phyloP scores from a whole-genome alignment of 1,140 invertebrate species.

The Dendroctonus ponderosae region DNA sequence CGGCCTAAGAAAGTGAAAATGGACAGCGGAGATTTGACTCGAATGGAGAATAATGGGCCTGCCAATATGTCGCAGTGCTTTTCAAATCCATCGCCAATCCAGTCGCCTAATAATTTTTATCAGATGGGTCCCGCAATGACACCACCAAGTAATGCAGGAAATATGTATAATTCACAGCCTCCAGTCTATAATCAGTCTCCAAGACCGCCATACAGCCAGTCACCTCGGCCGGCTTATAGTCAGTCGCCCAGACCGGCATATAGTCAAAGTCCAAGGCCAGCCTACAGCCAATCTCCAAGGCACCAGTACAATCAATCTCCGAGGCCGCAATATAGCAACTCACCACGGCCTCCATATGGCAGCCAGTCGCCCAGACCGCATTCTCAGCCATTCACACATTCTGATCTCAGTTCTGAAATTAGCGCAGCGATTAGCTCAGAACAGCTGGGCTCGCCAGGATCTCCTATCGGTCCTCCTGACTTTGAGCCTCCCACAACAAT shows the following conservation, averaged over 20 bases:
- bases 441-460: slow-evolving; percentile 62
- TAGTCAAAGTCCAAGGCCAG: slow-evolving; percentile 59
- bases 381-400: slow-evolving; percentile 67
- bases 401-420: slow-evolving; percentile 73
- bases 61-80: slow-evolving; percentile 57
- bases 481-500: slow-evolving; percentile 72
- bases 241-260: slow-evolving; percentile 44
- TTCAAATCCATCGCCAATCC: slow-evolving; percentile 55
- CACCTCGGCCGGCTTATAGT: slow-evolving; percentile 57
- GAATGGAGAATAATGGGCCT: slow-evolving; percentile 43
- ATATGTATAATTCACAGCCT: slow-evolving; percentile 49
- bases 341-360: slow-evolving; percentile 56
- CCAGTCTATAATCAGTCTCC: slow-evolving; percentile 47
- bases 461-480: slow-evolving; percentile 70
- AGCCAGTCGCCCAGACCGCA: slow-evolving; percentile 61
- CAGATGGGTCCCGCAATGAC: slow-evolving; percentile 47
- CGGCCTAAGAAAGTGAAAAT: slow-evolving; percentile 77
- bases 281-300: slow-evolving; percentile 61
- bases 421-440: slow-evolving; percentile 74
- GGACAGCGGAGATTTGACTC: slow-evolving; percentile 47
- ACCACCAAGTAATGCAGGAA: slow-evolving; percentile 46
- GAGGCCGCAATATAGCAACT: slow-evolving; percentile 61
- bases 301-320: slow-evolving; percentile 58
- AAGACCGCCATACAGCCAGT: slow-evolving; percentile 53
- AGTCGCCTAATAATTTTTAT: slow-evolving; percentile 54